Evolutionary conservation across 2,888 invertebrate species (phyloP).

Genomic region (Euproctis similis): DNA sequence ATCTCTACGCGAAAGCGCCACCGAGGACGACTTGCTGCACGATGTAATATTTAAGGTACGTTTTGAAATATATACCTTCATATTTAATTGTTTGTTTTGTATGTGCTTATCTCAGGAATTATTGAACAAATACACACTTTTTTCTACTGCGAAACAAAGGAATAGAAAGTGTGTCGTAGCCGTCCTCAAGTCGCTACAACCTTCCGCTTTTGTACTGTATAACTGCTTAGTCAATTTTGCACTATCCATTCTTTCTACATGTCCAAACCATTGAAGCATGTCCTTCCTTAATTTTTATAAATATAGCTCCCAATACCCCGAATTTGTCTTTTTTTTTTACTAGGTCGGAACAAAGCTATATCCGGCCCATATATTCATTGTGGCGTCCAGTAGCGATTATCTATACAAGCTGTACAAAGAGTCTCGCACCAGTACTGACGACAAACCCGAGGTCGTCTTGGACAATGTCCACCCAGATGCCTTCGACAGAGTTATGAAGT

Average conservation of each 20-base stretch:
- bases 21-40: constrained; percentile 80
- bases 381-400: constrained; percentile 79
- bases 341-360: constrained; percentile 77
- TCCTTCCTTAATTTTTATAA: too few species aligned
- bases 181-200: too few species aligned
- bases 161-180: too few species aligned
- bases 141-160: too few species aligned
- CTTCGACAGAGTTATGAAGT: constrained; percentile 80
- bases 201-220: too few species aligned
- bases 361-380: constrained; percentile 83
- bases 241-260: too few species aligned
- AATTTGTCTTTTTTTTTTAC: constrained; percentile 7
- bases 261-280: too few species aligned
- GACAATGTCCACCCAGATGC: constrained; percentile 77
- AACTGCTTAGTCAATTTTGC: too few species aligned
- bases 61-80: too few species aligned
- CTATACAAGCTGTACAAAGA: constrained; percentile 75
- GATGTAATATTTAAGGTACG: constrained; percentile 82
- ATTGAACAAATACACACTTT: too few species aligned
- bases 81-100: too few species aligned
- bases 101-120: too few species aligned
- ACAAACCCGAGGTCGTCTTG: constrained; percentile 57
- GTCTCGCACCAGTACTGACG: constrained; percentile 32
- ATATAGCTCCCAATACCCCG: background rate
- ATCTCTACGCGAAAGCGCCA: constrained; percentile 77